These are phyloP conservation scores for Rhamnusium bicolor DNA, from an alignment of 2,888 invertebrate genomes.

Conservation along the genomic window DNA sequence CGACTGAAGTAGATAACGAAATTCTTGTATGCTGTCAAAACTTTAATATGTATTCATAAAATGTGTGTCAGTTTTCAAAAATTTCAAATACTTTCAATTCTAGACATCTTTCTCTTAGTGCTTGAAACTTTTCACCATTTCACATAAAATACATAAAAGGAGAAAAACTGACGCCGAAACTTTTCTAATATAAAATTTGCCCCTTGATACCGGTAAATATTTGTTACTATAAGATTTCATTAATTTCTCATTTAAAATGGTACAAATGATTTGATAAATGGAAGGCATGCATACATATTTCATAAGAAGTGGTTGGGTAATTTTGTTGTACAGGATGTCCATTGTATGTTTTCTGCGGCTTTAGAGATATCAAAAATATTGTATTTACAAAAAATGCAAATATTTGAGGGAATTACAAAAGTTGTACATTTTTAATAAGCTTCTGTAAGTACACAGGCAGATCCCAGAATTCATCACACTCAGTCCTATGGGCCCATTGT, in stretches of 20 bases:
- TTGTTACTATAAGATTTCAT: slow-evolving; percentile 11
- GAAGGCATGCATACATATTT: not conserved
- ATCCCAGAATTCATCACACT: too few species aligned
- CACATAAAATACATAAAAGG: slow-evolving; percentile 14
- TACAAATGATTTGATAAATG: not conserved
- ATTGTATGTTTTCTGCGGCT: too few species aligned
- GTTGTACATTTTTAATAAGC: too few species aligned
- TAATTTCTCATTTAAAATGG: slow-evolving; percentile 7
- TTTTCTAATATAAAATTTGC: slow-evolving; percentile 25
- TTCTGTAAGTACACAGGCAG: too few species aligned
- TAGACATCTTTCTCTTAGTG: not conserved
- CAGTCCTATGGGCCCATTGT: too few species aligned
- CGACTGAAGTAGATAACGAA: slow-evolving; percentile 5
- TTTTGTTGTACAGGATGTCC: not conserved
- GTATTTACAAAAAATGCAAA: too few species aligned
- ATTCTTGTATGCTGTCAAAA: slow-evolving; percentile 14
- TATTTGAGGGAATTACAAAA: too few species aligned
- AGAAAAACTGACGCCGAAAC: slow-evolving; percentile 1
- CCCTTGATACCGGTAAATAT: slow-evolving; percentile 20
- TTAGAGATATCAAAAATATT: too few species aligned
- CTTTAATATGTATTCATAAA: slow-evolving; percentile 14
- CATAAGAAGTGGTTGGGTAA: not conserved
- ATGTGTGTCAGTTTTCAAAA: slow-evolving; percentile 23
- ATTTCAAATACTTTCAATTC: slow-evolving; percentile 3
- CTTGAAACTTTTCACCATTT: slow-evolving; percentile 19